These are phyloP conservation scores for Plutomurus gul DNA, from an alignment of 1,140 invertebrate species.

Conservation along the genomic window DNA sequence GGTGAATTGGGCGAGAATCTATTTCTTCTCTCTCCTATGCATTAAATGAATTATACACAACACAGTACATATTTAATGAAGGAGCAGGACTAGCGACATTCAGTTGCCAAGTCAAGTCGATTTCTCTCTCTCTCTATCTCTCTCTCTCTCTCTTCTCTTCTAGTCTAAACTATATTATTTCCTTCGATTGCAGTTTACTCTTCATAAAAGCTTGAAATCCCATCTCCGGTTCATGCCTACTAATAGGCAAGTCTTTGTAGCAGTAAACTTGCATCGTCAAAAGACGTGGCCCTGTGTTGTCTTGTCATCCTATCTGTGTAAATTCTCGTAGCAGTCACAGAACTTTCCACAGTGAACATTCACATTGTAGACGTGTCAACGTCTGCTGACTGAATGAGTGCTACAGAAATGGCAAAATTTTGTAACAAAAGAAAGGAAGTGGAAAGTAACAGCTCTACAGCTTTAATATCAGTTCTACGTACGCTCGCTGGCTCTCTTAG, in stretches of 20 bases:
- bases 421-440: too few species aligned
- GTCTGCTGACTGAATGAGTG: too few species aligned
- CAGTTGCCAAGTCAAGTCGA: not conserved
- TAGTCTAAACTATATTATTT: not conserved
- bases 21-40: conserved; percentile 1
- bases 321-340: not conserved
- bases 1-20: not conserved
- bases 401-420: too few species aligned
- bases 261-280: too few species aligned
- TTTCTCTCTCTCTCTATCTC: not conserved
- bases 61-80: conserved; percentile 20
- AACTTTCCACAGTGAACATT: too few species aligned
- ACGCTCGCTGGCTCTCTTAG: too few species aligned
- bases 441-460: too few species aligned
- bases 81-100: not conserved
- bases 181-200: not conserved
- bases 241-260: not conserved
- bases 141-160: not conserved
- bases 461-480: too few species aligned
- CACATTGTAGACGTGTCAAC: too few species aligned
- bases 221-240: not conserved
- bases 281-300: not conserved
- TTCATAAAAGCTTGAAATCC: not conserved
- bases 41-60: conserved; percentile 19
- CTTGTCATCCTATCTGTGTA: too few species aligned